These are phyloP conservation scores for Blastobasis adustella DNA, from an alignment of 2,888 invertebrate species.

Conservation along the genomic window DNA sequence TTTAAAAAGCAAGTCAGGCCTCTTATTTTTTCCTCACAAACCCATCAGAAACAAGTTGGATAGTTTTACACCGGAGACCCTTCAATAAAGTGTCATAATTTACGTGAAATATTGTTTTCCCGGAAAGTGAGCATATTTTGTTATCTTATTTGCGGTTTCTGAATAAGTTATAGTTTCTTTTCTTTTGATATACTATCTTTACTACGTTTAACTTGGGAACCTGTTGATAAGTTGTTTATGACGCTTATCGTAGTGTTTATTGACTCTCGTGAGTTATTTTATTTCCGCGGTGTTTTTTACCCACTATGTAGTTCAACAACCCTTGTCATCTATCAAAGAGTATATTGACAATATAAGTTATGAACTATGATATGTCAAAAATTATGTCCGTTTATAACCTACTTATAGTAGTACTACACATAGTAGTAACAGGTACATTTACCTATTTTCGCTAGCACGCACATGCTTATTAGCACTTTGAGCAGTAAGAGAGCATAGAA, in stretches of 20 bases:
- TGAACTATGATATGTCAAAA: no score
- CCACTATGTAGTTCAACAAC: no score
- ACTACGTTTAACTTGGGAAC: constrained; percentile 25
- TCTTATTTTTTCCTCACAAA: constrained; percentile 54
- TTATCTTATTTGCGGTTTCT: constrained; percentile 46
- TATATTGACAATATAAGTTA: neutral
- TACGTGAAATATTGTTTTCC: constrained; percentile 58
- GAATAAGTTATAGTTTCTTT: constrained; percentile 36
- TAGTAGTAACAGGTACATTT: neutral
- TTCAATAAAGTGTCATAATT: constrained; percentile 66
- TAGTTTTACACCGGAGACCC: constrained; percentile 62
- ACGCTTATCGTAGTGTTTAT: neutral
- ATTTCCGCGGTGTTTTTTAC: no score
- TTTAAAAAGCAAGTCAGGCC: constrained; percentile 48
- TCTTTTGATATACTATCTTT: constrained; percentile 25
- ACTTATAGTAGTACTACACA: neutral
- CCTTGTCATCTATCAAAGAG: neutral
- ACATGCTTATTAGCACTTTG: no score
- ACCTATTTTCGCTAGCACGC: no score
- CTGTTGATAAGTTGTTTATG: constrained; percentile 34
- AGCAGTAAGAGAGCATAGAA: no score
- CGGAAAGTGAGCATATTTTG: constrained; percentile 43
- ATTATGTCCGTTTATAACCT: neutral
- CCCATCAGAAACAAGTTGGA: constrained; percentile 49
- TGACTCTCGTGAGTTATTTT: neutral